Evolutionary conservation across 2,888 invertebrate species (phyloP).

Genomic region (Eilema caniola): DNA sequence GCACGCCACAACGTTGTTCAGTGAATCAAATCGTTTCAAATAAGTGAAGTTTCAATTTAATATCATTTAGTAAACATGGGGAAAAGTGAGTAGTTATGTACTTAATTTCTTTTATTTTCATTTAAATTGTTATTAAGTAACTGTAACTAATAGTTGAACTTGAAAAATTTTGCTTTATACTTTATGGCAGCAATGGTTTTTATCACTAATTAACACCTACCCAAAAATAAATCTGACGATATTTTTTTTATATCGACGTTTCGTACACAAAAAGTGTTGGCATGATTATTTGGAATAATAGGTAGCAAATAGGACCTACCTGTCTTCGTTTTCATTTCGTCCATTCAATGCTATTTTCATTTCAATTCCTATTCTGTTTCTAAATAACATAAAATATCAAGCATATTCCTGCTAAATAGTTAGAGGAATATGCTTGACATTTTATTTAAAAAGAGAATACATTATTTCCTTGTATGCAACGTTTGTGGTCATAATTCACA

Average conservation of each 20-base stretch:
- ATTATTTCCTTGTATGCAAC: too few species aligned
- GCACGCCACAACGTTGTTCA: constrained; percentile 39
- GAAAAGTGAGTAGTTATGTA: constrained; percentile 51
- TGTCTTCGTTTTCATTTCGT: not conserved
- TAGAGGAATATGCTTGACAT: too few species aligned
- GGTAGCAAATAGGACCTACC: not conserved
- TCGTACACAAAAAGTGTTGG: not conserved
- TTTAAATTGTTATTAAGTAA: not conserved
- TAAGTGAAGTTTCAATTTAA: constrained; percentile 24
- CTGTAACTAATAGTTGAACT: not conserved
- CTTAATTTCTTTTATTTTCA: not conserved
- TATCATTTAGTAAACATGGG: constrained; percentile 43
- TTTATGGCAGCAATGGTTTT: too few species aligned
- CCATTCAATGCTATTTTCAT: too few species aligned
- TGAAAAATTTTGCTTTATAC: not conserved
- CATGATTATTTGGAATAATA: not conserved
- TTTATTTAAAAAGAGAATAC: too few species aligned
- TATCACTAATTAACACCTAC: too few species aligned
- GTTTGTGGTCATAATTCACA: too few species aligned
- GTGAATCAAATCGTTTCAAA: constrained; percentile 22
- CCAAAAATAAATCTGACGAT: not conserved
- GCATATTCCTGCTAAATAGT: too few species aligned
- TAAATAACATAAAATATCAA: too few species aligned
- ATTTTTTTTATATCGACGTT: not conserved
- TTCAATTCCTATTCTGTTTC: not conserved